Base-by-base conservation (phyloP, 2,888 invertebrate species). In the Dynastes maya region DNA sequence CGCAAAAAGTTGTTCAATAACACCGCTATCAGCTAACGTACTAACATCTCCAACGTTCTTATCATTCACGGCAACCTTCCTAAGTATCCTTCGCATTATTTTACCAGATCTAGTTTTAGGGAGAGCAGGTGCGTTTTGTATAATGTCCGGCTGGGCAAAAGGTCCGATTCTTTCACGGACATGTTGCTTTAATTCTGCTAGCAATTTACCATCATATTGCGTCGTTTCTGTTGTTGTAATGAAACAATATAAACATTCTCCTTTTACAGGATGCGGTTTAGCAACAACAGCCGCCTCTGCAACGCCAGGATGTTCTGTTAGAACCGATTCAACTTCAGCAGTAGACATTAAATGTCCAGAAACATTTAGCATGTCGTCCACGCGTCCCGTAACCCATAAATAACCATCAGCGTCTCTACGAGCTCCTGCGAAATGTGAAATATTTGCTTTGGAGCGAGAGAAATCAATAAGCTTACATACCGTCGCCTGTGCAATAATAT, bases 281-380 rank as follows among this genome's bases (percentile, higher is more conserved):
- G 98, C 95, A 0, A 99, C 99, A 0, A 98, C 99, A 0, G 99
- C 99, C 0, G 98, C 96, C 89, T 99, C 99, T 0, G 98, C 93
- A 0, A 99, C 95, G 11, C 91, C 90, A 0, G 90, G 89, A 86
- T 96, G 95, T 87, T 95, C 95, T 0, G 95, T 93, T 16, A 96
- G 90, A 29, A 95, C 95, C 13, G 95, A 93, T 88, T 96, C 96
- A 0, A 96, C 95, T 90, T 99, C 98, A 0, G 99, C 96, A 0
- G 99, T 99, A 80, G 98, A 98, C 93, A 99, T 95, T 76, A 99
- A 91, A 89, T 99, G 99, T 0, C 99, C 99, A 1, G 98, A 98
- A 8, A 99, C 98, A 89, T 99, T 99, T 83, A 99, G 90, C 97
- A 99, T 98, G 88, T 99, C 99, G 88, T 99, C 99, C 55, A 98